phyloP scores from a whole-genome alignment of 2,113 vertebrate species.

The Micronisus gabar region DNA sequence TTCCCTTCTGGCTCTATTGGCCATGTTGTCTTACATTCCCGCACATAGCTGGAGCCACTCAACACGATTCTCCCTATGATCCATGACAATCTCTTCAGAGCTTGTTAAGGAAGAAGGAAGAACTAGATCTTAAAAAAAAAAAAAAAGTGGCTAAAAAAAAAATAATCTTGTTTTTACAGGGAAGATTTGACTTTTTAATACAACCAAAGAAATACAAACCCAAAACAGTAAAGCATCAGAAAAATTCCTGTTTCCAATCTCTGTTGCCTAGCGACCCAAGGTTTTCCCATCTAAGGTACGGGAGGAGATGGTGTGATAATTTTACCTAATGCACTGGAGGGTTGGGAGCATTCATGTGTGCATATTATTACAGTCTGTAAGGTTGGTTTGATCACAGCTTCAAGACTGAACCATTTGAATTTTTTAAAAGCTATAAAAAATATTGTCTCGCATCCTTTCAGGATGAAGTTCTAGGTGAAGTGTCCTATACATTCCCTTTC shows the following conservation, averaged over 20 bases:
- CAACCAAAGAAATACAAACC: neutral
- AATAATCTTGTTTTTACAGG: neutral
- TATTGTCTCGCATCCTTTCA: neutral
- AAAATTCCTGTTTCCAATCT: neutral
- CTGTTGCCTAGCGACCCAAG: conserved; percentile 39
- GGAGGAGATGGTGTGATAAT: conserved; percentile 2
- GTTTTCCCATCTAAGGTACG: neutral
- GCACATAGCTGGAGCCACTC: conserved; percentile 28
- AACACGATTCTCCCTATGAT: neutral
- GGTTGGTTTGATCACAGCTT: neutral
- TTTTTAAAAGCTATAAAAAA: neutral
- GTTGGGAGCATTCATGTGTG: neutral
- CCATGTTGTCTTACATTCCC: conserved; percentile 36
- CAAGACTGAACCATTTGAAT: neutral
- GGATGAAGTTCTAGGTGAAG: neutral
- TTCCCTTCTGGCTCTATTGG: conserved; percentile 31
- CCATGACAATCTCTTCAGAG: conserved; percentile 3
- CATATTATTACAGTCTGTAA: neutral
- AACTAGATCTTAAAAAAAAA: neutral
- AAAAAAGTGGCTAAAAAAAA: neutral
- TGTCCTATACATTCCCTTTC: conserved; percentile 1
- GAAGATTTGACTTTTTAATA: neutral
- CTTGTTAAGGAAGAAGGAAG: conserved; percentile 22
- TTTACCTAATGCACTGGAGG: neutral
- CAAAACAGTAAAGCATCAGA: neutral